phyloP scores from a whole-genome alignment of 2,888 invertebrate genomes.

The Ophioninae sp. region DNA sequence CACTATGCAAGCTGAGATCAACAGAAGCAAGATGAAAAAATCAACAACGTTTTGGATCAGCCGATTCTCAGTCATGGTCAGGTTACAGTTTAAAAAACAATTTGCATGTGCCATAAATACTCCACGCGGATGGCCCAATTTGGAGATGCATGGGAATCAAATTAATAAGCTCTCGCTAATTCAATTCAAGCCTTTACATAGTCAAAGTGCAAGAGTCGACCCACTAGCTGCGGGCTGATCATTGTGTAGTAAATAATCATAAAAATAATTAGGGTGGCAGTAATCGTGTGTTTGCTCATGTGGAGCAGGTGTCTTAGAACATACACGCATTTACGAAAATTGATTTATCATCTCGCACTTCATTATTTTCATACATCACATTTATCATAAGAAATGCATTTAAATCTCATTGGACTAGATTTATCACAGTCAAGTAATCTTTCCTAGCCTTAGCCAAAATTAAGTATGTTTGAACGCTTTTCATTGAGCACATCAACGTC shows the following conservation, averaged over 20 bases:
- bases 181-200: neutral
- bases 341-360: neutral
- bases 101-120: neutral
- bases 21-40: slow-evolving; percentile 64
- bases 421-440: neutral
- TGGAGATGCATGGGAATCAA: slow-evolving; percentile 11
- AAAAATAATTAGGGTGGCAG: neutral
- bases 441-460: neutral
- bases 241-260: neutral
- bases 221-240: neutral
- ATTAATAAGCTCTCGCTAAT: slow-evolving; percentile 51
- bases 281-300: neutral
- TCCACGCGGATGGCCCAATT: slow-evolving; percentile 1
- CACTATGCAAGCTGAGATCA: slow-evolving; percentile 63
- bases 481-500: neutral
- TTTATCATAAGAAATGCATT: neutral
- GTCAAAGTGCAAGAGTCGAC: neutral
- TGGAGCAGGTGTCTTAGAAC: neutral
- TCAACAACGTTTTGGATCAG: slow-evolving; percentile 65
- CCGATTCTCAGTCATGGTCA: slow-evolving; percentile 62
- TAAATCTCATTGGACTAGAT: neutral
- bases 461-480: neutral
- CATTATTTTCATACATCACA: neutral
- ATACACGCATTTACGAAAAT: neutral
- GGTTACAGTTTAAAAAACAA: neutral